phyloP scores from a whole-genome alignment of 2,888 invertebrate species.

The Oligia strigilis region DNA sequence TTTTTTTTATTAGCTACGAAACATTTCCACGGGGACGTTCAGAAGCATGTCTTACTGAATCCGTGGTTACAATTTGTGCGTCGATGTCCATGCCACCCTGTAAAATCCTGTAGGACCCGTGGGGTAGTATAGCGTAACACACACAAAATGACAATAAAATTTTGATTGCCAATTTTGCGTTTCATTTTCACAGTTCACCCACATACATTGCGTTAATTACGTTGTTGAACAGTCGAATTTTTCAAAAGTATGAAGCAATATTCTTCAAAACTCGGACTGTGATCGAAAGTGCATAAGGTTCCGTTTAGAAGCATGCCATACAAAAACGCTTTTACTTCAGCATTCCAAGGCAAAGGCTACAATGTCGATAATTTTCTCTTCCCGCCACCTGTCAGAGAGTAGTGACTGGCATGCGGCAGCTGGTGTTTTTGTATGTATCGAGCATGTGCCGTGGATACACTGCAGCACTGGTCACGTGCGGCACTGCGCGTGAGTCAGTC shows the following conservation, averaged over 20 bases:
- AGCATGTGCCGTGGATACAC: conserved; percentile 10
- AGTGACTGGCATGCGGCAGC: not conserved
- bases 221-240: not conserved
- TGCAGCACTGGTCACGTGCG: conserved; percentile 34
- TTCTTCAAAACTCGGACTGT: not conserved
- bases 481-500: conserved; percentile 42
- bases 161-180: not conserved
- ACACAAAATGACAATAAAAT: not conserved
- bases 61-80: no score
- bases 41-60: no score
- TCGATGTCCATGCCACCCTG: no score
- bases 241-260: not conserved
- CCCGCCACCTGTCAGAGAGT: conserved; percentile 4
- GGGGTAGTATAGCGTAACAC: not conserved
- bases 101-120: not conserved
- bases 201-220: not conserved
- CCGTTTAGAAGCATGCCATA: not conserved
- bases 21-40: no score
- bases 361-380: conserved; percentile 1
- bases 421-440: conserved; percentile 23
- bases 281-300: not conserved
- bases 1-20: no score
- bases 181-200: not conserved
- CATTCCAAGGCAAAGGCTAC: not conserved
- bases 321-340: not conserved